Base-by-base conservation (phyloP, 2,888 invertebrate genomes). In the Xylocampa areola region DNA sequence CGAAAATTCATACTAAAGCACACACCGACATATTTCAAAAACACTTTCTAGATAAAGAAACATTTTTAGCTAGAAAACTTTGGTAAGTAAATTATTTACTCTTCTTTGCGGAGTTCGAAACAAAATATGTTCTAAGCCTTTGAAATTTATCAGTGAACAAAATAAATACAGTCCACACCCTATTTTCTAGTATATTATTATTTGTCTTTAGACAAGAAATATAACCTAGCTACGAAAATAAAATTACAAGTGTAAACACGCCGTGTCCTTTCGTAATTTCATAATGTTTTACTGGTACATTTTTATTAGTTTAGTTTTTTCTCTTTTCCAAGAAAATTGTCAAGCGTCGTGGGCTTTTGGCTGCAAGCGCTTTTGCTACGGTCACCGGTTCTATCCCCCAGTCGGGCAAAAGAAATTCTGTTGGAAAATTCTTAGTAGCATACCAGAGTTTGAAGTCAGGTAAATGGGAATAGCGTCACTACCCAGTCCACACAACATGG, bases 141-240 rank as follows among this genome's bases (percentile, higher is more conserved):
- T 48, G 25, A 44, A 62, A 43, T 25, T 40, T 62, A 62, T 68
- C 54, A 43, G 27, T 43, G 39, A 23, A 27, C 30, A 33, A 17
- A 40, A 65, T 68, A 65, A 61, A 64, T 32, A 61, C 7, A 37
- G 41, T 19, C 29, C 35, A 45, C 36, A 41, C 19, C 14, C 33
- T 64, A 65, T 68, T 54, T 62, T 23, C 17, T 11, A 29, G 44
- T 6, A 61, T 68, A 65, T 68, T 61, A 65, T 40, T 68, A 63
- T 53, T 43, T 61, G 45, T 67, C 40, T 54, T 11, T 27, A 32
- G 16, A 27, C 25, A 32, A 68, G 44, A 48, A 45, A 65, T 54
- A 53, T 41, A 33, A 25, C n/a, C 32, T 25, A 29, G n/a, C 17
- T 36, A 35, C 8, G 29, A 23, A 48, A 44, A 44, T 43, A 23